phyloP scores from a whole-genome alignment of 2,888 invertebrate genomes.

The Eurytoma adleriae region DNA sequence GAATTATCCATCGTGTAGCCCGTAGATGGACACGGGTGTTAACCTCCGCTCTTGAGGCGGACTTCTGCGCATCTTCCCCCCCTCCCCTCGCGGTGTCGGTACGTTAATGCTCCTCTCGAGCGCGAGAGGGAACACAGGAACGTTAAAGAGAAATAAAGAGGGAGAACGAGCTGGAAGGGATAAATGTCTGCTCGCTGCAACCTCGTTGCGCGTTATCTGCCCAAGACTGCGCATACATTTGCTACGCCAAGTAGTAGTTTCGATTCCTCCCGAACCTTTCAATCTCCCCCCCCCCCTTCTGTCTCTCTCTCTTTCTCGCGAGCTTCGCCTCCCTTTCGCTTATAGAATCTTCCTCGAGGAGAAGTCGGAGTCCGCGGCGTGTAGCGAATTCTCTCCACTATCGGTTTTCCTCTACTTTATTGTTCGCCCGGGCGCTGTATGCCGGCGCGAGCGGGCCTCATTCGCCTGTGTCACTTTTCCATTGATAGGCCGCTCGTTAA shows the following conservation, averaged over 20 bases:
- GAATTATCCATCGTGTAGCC: constrained; percentile 68
- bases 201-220: constrained; percentile 67
- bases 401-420: constrained; percentile 35
- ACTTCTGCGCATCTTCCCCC: neutral
- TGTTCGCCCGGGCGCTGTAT: constrained; percentile 32
- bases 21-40: constrained; percentile 67
- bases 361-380: no score
- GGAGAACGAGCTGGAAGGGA: neutral
- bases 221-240: constrained; percentile 67
- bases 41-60: constrained; percentile 34
- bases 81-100: neutral
- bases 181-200: constrained; percentile 46
- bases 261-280: constrained; percentile 66
- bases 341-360: constrained; percentile 17
- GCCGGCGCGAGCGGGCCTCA: constrained; percentile 9
- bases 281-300: constrained; percentile 47
- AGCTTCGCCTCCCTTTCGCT: constrained; percentile 14
- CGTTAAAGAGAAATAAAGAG: constrained; percentile 53
- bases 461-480: constrained; percentile 34
- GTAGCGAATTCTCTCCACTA: constrained; percentile 13
- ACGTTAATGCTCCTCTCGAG: constrained; percentile 63
- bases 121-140: constrained; percentile 57
- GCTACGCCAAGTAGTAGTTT: constrained; percentile 69
- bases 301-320: constrained; percentile 10
- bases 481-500: constrained; percentile 4